Base-by-base conservation (phyloP, 1,140 invertebrate species). In the Hylaeus anthracinus region DNA sequence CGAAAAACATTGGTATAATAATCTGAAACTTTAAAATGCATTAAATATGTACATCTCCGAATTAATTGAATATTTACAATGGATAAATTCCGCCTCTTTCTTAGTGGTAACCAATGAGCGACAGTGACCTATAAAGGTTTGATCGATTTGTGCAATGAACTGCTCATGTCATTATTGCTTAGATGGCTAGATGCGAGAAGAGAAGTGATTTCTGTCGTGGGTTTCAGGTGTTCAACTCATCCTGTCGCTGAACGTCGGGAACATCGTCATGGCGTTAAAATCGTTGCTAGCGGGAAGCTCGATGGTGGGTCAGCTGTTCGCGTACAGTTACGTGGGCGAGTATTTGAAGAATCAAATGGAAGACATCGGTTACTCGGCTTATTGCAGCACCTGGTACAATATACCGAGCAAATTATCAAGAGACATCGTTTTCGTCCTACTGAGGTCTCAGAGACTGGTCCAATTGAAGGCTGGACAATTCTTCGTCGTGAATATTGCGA, bases 301-400 rank as follows among this genome's bases (percentile, higher is more conserved):
- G 1, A 9, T 86, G 0, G 3, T 86, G 4, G 15, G 39, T 0
- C 85, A 86, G 67, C 10, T 86, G 12, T 63, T 78, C 0, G 53
- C 61, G 9, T 86, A 86, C n/a, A 83, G 85, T 41, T 83, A 79
- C 10, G 67, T 86, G 3, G 81, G 85, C 0, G 72, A 86, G 56
- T 83, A 86, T 1, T 51, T 86, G 3, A 86, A 67, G 51, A 41
- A 39, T 9, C 84, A 80, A 64, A 86, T 86, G 72, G 84, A 86
- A 55, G 45, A 56, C 14, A n/a, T 86, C 39, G 84, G 66, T 6
- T 39, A 73, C 66, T 75, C 56, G 1, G 14, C 63, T 45, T 86
- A 86, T 12, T 48, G 58, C 10, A 75, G 66, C 10, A 6, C 0
- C 4, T 86, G 84, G 85, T 83, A 83, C 14, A 4, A 83, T 55